phyloP scores from a whole-genome alignment of 35 echinoderm and acorn worm species.

The Ophiothrix spiculata region DNA sequence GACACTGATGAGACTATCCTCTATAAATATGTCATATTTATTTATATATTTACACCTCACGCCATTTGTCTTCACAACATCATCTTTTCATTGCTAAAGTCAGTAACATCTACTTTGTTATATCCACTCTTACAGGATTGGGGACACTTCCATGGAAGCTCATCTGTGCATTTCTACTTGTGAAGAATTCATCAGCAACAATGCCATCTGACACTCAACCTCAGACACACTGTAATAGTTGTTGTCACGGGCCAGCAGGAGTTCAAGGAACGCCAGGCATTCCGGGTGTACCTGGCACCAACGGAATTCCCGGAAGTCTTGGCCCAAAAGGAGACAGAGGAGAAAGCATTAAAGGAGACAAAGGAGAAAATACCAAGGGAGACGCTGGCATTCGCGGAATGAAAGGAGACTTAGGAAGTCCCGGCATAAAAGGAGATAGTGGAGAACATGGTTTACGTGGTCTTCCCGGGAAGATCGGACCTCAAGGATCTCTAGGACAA shows the following conservation, averaged over 20 bases:
- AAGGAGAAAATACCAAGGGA: too few relatives aligned
- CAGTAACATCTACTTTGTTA: too few relatives aligned
- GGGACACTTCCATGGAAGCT: too few relatives aligned
- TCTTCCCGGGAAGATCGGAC: neutral
- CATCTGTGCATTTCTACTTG: neutral
- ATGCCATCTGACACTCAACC: neutral
- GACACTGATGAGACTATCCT: too few relatives aligned
- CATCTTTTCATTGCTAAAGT: too few relatives aligned
- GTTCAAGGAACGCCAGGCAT: neutral
- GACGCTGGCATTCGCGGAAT: neutral
- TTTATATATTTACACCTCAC: too few relatives aligned
- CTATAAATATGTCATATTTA: too few relatives aligned
- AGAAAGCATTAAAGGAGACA: neutral
- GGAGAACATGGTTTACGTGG: neutral
- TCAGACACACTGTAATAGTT: neutral
- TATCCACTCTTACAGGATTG: too few relatives aligned
- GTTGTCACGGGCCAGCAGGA: neutral
- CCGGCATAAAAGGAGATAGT: neutral
- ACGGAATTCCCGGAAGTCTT: neutral
- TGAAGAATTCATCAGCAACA: neutral
- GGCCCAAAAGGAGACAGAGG: neutral
- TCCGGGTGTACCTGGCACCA: neutral
- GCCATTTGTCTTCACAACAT: too few relatives aligned
- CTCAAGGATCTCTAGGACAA: neutral
- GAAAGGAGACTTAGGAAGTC: neutral